These are phyloP conservation scores for Odontothrips loti DNA, from an alignment of 2,888 invertebrate genomes.

Conservation along the genomic window DNA sequence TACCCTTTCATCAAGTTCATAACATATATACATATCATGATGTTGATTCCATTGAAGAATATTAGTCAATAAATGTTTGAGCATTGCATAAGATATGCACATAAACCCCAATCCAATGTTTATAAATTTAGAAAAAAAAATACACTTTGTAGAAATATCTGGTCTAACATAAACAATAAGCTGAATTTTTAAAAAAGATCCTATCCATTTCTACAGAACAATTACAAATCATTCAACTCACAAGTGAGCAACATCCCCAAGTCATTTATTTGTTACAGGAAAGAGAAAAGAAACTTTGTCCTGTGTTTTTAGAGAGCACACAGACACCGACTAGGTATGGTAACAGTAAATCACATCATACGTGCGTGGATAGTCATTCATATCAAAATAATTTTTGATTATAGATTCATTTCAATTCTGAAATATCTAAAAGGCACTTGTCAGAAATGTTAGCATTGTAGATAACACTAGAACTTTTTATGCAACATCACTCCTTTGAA, in stretches of 20 bases:
- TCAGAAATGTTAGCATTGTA: too few species aligned
- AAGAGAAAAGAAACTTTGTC: background rate
- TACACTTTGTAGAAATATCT: background rate
- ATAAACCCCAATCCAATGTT: too few species aligned
- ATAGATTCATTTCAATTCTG: too few species aligned
- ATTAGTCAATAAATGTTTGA: background rate
- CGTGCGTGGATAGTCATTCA: background rate
- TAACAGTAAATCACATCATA: slow-evolving; percentile 1
- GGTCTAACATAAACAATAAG: background rate
- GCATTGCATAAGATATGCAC: background rate
- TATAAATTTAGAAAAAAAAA: too few species aligned
- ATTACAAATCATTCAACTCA: too few species aligned
- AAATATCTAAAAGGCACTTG: too few species aligned
- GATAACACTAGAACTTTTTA: too few species aligned
- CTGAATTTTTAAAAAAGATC: background rate
- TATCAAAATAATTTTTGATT: background rate
- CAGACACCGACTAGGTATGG: background rate
- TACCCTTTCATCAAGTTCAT: background rate
- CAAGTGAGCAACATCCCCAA: too few species aligned
- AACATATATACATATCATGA: background rate
- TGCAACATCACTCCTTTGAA: too few species aligned
- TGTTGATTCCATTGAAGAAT: too few species aligned
- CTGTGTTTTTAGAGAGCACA: background rate
- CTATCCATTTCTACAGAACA: background rate
- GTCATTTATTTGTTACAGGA: background rate